Evolutionary conservation across 2,113 vertebrate genomes (phyloP).

Genomic region (Epinephelus lanceolatus): DNA sequence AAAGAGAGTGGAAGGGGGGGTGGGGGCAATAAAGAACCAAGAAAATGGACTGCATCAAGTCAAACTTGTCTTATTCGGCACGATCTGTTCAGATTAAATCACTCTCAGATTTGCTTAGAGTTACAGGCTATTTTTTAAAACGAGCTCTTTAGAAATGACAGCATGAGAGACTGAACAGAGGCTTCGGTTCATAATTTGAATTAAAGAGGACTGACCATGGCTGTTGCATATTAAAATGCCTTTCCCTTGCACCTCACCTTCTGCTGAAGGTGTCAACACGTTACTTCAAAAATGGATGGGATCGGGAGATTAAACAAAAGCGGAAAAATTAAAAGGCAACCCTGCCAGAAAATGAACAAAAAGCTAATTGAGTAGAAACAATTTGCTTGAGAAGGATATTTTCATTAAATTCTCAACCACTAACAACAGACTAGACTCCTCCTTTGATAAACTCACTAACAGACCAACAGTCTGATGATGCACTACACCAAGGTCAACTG

Average conservation of each 20-base stretch:
- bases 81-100: neutral
- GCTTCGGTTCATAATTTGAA: neutral
- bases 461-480: neutral
- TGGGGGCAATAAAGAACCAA: neutral
- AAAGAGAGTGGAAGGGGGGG: neutral
- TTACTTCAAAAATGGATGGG: neutral
- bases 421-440: constrained; percentile 3
- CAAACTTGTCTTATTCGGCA: neutral
- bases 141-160: neutral
- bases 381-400: neutral
- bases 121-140: neutral
- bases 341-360: neutral
- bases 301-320: no score
- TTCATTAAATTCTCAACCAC: neutral
- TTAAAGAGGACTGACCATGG: neutral
- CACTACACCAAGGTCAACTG: neutral
- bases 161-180: neutral
- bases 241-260: neutral
- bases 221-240: neutral
- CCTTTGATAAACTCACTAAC: neutral
- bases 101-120: neutral
- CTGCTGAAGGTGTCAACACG: neutral
- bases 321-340: neutral
- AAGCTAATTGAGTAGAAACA: neutral
- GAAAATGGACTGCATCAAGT: constrained; percentile 12